Evolutionary conservation across 2,797 vertebrate genomes (phyloP), one percentile per base, ranked within the genome.

Genomic region (Zalophus californianus): DNA sequence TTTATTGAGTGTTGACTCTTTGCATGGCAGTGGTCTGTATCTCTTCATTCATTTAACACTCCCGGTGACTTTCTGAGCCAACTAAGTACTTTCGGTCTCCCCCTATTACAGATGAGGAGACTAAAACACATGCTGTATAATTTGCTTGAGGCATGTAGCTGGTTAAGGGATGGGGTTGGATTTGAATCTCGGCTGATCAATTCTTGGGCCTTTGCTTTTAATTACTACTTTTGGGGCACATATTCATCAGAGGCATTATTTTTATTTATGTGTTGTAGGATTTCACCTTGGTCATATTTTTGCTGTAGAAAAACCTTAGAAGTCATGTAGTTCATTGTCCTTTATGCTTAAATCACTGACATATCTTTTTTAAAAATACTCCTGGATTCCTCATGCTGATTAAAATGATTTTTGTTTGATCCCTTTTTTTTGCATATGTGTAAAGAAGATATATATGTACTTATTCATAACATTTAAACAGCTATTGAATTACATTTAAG

Each of bases 271-370:
- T 96, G 52, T 90, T 68, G 1, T 32, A 84, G 21, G 13, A 80
- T 96, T 96, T 96, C 50, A 56, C 38, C 77, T 60, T 91, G 58
- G 52, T 88, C 52, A 12, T 79, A 20, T n/a, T 90, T 97, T 90
- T 86, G 16, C 66, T 20, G 23, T 86, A 29, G 23, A 70, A 83
- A 68, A 92, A 70, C 15, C 27, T 27, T 44, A 60, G 64, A 64
- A 15, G 5, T 70, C 35, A 25, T 88, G 35, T 29, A 73, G 38
- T 94, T 92, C 12, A 68, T 72, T 93, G 70, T 82, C 60, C 48
- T 88, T 94, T 23, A 87, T 29, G 29, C 48, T 85, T 66, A 54
- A 83, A 75, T 89, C 9, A 20, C 32, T 27, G 48, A 3, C 9
- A 11, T 90, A 56, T 1, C 12, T 15, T 80, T 85, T 75, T 75